Percentiles rank a stretch among this genome's conserved stretches.
Conservation (phyloP, 2,888 invertebrate genomes). For the Folsomia candida region DNA sequence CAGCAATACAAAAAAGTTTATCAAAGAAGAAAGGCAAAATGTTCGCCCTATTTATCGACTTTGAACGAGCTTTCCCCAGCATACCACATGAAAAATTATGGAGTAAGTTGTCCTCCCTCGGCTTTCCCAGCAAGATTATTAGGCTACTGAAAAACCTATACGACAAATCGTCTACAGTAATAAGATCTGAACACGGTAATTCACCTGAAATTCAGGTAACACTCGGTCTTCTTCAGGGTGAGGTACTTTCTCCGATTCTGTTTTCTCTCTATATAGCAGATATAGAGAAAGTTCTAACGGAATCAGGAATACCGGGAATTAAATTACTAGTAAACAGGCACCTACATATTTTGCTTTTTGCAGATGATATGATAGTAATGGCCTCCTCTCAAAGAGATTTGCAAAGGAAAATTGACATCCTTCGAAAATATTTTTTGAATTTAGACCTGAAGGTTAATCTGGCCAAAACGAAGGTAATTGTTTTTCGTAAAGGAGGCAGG, state of each 20-base stretch:
- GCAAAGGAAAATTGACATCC: constrained; percentile 21
- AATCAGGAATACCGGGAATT: background rate
- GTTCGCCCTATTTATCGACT: constrained; percentile 48
- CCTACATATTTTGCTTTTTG: constrained; percentile 23
- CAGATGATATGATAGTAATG: constrained; percentile 31
- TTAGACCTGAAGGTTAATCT: constrained; percentile 20
- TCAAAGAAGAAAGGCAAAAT: constrained; percentile 30
- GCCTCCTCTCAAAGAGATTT: constrained; percentile 10
- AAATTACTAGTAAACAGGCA: constrained; percentile 3
- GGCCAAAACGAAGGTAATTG: constrained; percentile 32
- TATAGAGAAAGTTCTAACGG: constrained; percentile 14
- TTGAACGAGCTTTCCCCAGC: constrained; percentile 36
- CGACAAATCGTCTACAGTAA: constrained; percentile 1
- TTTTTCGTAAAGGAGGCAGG: constrained; percentile 28
- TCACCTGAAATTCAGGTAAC: constrained; percentile 18
- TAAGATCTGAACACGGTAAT: constrained; percentile 1
- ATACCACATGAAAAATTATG: constrained; percentile 23
- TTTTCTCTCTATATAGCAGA: constrained; percentile 29
- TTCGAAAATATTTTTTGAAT: constrained; percentile 15
- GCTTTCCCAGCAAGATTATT: constrained; percentile 25
- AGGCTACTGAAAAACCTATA: constrained; percentile 23
- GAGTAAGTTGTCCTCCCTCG: constrained; percentile 21
- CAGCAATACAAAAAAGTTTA: constrained; percentile 25
- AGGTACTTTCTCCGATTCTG: constrained; percentile 23
- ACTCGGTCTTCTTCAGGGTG: constrained; percentile 31